Base-by-base conservation (phyloP, 2,888 invertebrate genomes). In the Linnaemya vulpina region DNA sequence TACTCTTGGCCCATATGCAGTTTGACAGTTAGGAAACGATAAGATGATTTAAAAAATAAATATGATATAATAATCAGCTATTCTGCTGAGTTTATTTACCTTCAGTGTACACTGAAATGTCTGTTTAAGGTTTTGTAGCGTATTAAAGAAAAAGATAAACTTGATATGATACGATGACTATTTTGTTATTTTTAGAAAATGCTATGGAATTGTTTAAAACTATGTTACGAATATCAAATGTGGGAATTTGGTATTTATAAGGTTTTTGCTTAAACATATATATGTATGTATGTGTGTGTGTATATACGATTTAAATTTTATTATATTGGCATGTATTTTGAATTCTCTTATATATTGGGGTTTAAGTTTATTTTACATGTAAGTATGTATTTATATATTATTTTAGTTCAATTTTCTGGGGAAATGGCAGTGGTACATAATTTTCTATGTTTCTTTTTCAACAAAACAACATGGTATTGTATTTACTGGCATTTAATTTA, bases 401-500 rank as follows among this genome's bases (percentile, higher is more conserved):
- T 40, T 68, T 30, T 58, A 22, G 1, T 60, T 46, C 11, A 25
- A 20, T 20, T 49, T 51, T 43, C 15, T 78, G 53, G 67, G 75
- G 85, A 73, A 86, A 76, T 86, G 86, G 86, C 86, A 86, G 86
- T 86, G 86, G 79, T 53, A 60, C 25, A 38, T 17, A 38, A 10
- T 30, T 30, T 3, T 30, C 3, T 40, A 40, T 40, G 11, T 10
- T 17, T 35, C 38, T 60, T 60, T 60, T 9, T 10, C 11, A 68
- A 62, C 20, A 63, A 70, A 70, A 58, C 15, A 40, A 40, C 13
- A 68, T 8, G 7, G n/a, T 46, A 38, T 71, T 60, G 9, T 11
- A 75, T 53, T 63, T 68, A 38, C 53, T 43, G 40, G 25, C 17
- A 63, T 71, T 10, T 63, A 30, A 13, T 62, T 40, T 40, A 55